Evolutionary conservation across 2,113 vertebrate species (phyloP).

Genomic region (Tetrao urogallus): DNA sequence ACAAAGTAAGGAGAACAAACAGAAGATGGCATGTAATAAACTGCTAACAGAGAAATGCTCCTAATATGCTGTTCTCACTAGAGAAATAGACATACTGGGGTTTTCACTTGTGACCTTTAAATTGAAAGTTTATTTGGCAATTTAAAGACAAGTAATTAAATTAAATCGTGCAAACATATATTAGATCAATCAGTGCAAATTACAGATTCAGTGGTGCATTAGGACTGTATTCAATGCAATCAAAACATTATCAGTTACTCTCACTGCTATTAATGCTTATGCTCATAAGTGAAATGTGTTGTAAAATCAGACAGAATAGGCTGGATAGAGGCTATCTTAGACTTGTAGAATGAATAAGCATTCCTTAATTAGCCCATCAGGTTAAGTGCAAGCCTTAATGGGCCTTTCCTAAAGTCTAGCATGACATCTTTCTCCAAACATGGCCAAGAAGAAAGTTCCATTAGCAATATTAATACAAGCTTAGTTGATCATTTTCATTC

Average conservation of each 20-base stretch:
- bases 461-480: constrained; percentile 99
- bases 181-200: constrained; percentile 62
- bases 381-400: constrained; percentile 99
- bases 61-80: background rate
- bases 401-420: constrained; percentile 96
- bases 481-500: constrained; percentile 99
- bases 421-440: constrained; percentile 98
- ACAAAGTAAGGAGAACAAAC: background rate
- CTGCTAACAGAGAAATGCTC: background rate
- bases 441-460: constrained; percentile 99
- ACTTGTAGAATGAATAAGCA: constrained; percentile 95
- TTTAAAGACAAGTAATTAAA: constrained; percentile 68
- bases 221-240: constrained; percentile 75
- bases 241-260: constrained; percentile 82
- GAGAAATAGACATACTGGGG: background rate
- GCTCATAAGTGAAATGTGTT: constrained; percentile 93
- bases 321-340: constrained; percentile 83
- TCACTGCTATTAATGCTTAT: constrained; percentile 76
- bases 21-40: background rate
- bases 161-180: constrained; percentile 73
- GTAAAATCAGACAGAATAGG: constrained; percentile 88
- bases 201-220: constrained; percentile 73
- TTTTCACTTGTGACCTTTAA: constrained; percentile 35
- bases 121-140: constrained; percentile 57
- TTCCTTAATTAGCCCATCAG: constrained; percentile 99